A percentile compares a stretch with the other conserved stretches of the same genome.
These are phyloP conservation scores for Anthopleura sola DNA, from an alignment of 64 coral and sea anemone genomes.

Conservation along the genomic window DNA sequence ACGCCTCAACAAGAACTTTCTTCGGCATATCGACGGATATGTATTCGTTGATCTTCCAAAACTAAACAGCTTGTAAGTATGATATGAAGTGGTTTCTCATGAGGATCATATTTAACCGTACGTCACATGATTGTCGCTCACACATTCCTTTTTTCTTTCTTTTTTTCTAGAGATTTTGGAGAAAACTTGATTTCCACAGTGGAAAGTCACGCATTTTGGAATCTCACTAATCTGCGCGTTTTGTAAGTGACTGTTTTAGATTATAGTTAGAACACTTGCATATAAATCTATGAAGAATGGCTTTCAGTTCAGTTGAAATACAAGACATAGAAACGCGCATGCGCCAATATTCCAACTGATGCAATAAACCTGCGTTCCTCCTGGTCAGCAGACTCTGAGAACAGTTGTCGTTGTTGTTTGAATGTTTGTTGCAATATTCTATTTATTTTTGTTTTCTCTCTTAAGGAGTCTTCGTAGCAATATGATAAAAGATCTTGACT, in stretches of 20 bases:
- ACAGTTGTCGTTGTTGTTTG: too few relatives aligned
- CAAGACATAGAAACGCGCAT: too few relatives aligned
- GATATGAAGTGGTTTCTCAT: neutral
- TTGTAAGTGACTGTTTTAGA: constrained; percentile 6
- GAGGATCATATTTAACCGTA: too few relatives aligned
- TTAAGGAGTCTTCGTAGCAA: constrained; percentile 18
- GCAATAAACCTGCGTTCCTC: too few relatives aligned
- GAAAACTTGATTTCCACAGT: constrained; percentile 15
- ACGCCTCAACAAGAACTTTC: neutral
- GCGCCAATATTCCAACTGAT: too few relatives aligned
- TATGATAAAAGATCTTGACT: neutral
- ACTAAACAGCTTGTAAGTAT: constrained; percentile 1
- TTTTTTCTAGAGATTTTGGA: constrained; percentile 18
- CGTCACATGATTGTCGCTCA: too few relatives aligned
- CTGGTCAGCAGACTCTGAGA: too few relatives aligned
- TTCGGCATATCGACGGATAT: neutral
- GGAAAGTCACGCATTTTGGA: neutral
- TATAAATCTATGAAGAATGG: too few relatives aligned
- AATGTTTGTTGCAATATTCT: too few relatives aligned
- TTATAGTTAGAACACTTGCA: too few relatives aligned
- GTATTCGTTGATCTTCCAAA: neutral
- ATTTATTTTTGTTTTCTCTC: neutral
- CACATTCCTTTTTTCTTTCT: neutral
- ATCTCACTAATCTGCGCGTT: neutral
- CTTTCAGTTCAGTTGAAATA: too few relatives aligned